Percentiles rank a stretch among this genome's conserved stretches.
Conservation (phyloP, 2,888 invertebrate genomes). For the Drosophila rellima region DNA sequence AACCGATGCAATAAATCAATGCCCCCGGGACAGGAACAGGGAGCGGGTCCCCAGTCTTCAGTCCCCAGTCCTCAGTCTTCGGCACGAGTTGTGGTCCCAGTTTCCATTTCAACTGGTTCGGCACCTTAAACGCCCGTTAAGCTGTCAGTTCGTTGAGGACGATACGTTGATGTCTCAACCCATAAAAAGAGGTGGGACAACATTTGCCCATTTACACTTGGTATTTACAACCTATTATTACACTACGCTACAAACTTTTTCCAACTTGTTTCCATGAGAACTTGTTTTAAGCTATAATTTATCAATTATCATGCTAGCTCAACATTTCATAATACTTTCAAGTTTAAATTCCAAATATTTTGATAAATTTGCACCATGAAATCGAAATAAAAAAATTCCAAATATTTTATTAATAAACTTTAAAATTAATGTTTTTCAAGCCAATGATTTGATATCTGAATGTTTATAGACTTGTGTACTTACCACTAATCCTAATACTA, state of each 20-base stretch:
- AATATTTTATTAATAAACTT: too few species aligned
- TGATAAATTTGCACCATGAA: too few species aligned
- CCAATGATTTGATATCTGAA: not conserved
- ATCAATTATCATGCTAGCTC: too few species aligned
- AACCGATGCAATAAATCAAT: constrained; percentile 24
- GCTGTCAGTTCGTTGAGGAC: constrained; percentile 39
- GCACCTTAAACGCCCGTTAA: constrained; percentile 10
- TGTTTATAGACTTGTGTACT: not conserved
- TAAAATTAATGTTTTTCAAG: too few species aligned
- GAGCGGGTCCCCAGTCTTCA: not conserved
- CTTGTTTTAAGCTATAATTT: too few species aligned
- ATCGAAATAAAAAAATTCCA: too few species aligned
- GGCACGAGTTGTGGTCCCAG: constrained; percentile 19
- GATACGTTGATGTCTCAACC: constrained; percentile 25
- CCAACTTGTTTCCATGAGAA: too few species aligned
- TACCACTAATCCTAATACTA: not conserved
- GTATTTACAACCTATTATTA: constrained; percentile 26
- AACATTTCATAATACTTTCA: too few species aligned
- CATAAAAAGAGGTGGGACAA: constrained; percentile 29
- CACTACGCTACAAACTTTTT: constrained; percentile 36
- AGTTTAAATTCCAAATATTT: too few species aligned
- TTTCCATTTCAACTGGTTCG: constrained; percentile 17
- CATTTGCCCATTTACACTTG: constrained; percentile 34
- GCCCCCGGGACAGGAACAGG: constrained; percentile 16
- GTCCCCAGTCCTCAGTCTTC: not conserved